A percentile compares a stretch with the other conserved stretches of the same genome.
Conservation (phyloP, 1,140 invertebrate species). For the Melipona quadrifasciata region DNA sequence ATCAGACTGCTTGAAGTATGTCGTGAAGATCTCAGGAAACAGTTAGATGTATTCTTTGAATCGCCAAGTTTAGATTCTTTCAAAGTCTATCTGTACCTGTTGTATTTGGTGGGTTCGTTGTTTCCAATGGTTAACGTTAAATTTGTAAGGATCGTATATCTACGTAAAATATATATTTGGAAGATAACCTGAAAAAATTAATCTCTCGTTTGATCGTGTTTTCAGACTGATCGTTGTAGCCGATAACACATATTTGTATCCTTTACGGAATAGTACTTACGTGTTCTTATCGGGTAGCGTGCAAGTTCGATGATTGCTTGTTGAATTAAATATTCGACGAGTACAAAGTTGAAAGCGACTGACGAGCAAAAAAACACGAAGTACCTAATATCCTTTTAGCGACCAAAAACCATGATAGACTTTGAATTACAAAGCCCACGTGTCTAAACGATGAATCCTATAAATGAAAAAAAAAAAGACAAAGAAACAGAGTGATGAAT, state of each 20-base stretch:
- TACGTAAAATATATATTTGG: not conserved
- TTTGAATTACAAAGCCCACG: constrained; percentile 24
- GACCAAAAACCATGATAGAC: constrained; percentile 35
- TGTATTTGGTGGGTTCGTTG: constrained; percentile 34
- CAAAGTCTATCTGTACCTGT: constrained; percentile 55
- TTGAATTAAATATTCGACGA: not conserved
- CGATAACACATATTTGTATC: not conserved
- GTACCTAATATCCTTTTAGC: not conserved
- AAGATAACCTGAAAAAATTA: not conserved
- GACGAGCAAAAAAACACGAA: not conserved
- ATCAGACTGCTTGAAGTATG: constrained; percentile 65
- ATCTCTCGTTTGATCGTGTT: not conserved
- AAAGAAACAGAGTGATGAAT: not conserved
- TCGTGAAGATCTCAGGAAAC: constrained; percentile 56
- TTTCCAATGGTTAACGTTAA: constrained; percentile 34
- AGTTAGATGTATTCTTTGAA: constrained; percentile 45
- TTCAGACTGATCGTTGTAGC: not conserved
- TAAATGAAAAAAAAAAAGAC: not conserved
- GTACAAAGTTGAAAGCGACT: not conserved
- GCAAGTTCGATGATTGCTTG: not conserved
- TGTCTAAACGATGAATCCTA: constrained; percentile 30
- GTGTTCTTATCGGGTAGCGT: constrained; percentile 1
- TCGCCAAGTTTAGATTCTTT: constrained; percentile 54
- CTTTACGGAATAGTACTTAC: not conserved
- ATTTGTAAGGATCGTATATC: constrained; percentile 21